Conservation (phyloP, 30 jellyfish, hydroid and myxozoan species). For the Cassiopea xamachana region DNA sequence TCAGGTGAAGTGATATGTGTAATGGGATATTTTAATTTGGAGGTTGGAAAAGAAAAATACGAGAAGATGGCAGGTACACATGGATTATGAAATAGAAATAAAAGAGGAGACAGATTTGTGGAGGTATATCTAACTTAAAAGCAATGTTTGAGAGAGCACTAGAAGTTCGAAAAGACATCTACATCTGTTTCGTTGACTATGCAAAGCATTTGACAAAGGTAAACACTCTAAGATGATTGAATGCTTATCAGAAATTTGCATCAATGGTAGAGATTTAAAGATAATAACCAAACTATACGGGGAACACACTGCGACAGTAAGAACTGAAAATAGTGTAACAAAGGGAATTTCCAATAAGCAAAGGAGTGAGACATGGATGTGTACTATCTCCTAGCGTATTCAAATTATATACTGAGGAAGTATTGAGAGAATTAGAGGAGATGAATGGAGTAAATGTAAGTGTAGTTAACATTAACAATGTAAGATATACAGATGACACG, state of each 20-base stretch:
- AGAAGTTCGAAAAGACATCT: background rate
- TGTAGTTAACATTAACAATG: background rate
- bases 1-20: too few species aligned
- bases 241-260: background rate
- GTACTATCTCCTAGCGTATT: background rate
- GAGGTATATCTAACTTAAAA: too few species aligned
- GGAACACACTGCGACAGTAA: background rate
- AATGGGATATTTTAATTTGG: too few species aligned
- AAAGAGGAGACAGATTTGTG: too few species aligned
- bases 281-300: background rate
- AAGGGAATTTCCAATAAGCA: background rate
- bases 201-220: background rate
- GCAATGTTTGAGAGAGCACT: too few species aligned
- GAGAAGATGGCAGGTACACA: too few species aligned
- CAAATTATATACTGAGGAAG: constrained; percentile 4
- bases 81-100: too few species aligned
- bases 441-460: background rate
- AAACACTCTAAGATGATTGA: background rate
- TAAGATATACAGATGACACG: background rate
- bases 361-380: background rate
- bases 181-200: background rate
- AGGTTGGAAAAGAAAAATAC: too few species aligned
- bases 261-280: background rate
- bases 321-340: background rate
- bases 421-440: background rate